Evolutionary conservation across 2,888 invertebrate species (phyloP), one percentile per base, ranked within the genome.

Genomic region (Apamea crenata): DNA sequence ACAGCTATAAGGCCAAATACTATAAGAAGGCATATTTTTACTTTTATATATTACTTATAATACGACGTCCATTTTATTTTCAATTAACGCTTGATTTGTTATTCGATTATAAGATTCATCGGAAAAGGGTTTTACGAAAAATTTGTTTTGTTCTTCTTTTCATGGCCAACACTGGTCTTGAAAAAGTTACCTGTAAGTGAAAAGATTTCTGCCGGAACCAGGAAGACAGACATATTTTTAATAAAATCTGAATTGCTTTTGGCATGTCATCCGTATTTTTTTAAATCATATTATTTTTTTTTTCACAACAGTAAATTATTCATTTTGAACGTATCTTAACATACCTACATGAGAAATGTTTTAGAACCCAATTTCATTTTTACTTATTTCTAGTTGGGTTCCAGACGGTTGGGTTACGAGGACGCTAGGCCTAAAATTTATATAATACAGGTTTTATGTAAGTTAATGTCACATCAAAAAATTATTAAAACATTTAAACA

Each of bases 1-100:
- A 73, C 67, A 70, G 63, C 25, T 65, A 6, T 59, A 77, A 77
- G 77, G 75, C 32, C 44, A 63, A 74, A 82, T 59, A 36, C 6
- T 59, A 8, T 69, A 36, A 32, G 67, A 66, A 66, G 66, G 12
- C 18, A 65, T 81, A 2, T 74, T 70, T 78, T 68, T 70, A 50
- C 18, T 47, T 69, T 40, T 36, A 82, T n/a, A 29, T 71, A 25
- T 84, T 63, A 66, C 32, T 16, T 81, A 18, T 16, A 70, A n/a
- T 69, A 66, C 40, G 18, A 47, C 3, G 25, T 16, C 6, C 21
- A 44, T 70, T 66, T 59, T 78, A 56, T 74, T 70, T 74, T 66
- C 6, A 66, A 61, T 67, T n/a, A 47, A 47, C 10, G 1, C 14
- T 61, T 29, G 16, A 85, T 70, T 66, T 36, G 59, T 53, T 29